A percentile compares a stretch with the other conserved stretches of the same genome.
Evolutionary conservation across 2,113 vertebrate genomes (phyloP).

Genomic region (Dendrocopos noguchii): DNA sequence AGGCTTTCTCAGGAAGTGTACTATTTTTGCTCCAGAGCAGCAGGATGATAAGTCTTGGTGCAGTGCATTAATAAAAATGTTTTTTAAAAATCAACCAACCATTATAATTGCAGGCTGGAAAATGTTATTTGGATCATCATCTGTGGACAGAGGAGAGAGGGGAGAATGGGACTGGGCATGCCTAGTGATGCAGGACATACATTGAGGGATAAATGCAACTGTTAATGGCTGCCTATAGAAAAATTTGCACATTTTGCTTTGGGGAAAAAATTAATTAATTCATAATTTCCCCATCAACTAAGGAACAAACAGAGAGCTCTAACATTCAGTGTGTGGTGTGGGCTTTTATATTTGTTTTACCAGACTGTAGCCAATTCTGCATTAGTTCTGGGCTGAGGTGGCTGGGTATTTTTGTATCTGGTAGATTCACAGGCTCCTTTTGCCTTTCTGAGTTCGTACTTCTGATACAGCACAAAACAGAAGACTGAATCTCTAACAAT

Average conservation of each 20-base stretch:
- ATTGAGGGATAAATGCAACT: not conserved
- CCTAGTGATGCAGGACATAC: not conserved
- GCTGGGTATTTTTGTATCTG: not conserved
- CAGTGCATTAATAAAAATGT: not conserved
- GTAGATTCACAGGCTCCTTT: not conserved
- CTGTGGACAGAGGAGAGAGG: not conserved
- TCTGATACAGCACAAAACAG: not conserved
- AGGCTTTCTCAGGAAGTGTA: conserved; percentile 27
- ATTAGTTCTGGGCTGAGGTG: not conserved
- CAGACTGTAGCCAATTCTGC: not conserved
- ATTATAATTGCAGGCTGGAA: conserved; percentile 3
- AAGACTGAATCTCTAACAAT: not conserved
- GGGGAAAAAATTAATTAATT: not conserved
- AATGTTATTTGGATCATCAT: conserved; percentile 3
- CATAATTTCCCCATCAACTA: not conserved
- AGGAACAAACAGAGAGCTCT: not conserved
- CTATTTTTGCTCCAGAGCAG: conserved; percentile 54
- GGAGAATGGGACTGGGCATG: not conserved
- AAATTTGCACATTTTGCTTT: not conserved
- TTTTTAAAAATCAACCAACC: not conserved
- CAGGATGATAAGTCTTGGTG: conserved; percentile 22
- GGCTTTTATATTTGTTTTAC: not conserved
- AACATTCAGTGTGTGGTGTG: not conserved
- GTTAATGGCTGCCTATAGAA: not conserved
- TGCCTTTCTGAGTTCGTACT: not conserved